Percentiles rank a stretch among this genome's conserved stretches.
phyloP scores from a whole-genome alignment of 1,140 invertebrate genomes.

The Micrasema longulum region DNA sequence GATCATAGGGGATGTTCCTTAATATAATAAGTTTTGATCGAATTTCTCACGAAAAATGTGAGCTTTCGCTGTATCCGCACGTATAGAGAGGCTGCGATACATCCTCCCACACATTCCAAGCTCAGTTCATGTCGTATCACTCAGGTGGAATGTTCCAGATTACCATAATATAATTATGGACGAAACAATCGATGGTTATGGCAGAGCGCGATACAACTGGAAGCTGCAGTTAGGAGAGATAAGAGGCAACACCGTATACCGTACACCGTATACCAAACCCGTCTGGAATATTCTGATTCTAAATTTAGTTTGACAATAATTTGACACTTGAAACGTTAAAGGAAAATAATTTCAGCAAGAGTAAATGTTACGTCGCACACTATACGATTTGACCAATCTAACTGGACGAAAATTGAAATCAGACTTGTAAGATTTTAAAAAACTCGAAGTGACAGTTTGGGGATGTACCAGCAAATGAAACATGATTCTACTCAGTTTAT shows the following conservation, averaged over 20 bases:
- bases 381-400: too few species aligned
- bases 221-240: conserved; percentile 7
- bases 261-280: not conserved
- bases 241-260: not conserved
- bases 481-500: too few species aligned
- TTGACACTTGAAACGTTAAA: not conserved
- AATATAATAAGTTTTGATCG: conserved; percentile 36
- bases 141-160: conserved; percentile 29
- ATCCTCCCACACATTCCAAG: not conserved
- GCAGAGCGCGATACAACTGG: conserved; percentile 19
- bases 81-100: conserved; percentile 4
- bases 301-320: conserved; percentile 6
- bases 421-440: too few species aligned
- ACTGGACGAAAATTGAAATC: too few species aligned
- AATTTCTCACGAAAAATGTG: conserved; percentile 17
- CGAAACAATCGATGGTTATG: conserved; percentile 37
- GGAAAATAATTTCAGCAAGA: too few species aligned
- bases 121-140: conserved; percentile 26
- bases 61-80: conserved; percentile 13
- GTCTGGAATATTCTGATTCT: not conserved
- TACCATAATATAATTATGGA: conserved; percentile 35
- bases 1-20: too few species aligned
- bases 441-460: too few species aligned
- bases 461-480: too few species aligned
- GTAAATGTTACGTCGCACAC: too few species aligned